Evolutionary conservation across 2,113 vertebrate genomes (phyloP), one percentile per base, ranked within the genome.

Genomic region (Datnioides undecimradiatus): DNA sequence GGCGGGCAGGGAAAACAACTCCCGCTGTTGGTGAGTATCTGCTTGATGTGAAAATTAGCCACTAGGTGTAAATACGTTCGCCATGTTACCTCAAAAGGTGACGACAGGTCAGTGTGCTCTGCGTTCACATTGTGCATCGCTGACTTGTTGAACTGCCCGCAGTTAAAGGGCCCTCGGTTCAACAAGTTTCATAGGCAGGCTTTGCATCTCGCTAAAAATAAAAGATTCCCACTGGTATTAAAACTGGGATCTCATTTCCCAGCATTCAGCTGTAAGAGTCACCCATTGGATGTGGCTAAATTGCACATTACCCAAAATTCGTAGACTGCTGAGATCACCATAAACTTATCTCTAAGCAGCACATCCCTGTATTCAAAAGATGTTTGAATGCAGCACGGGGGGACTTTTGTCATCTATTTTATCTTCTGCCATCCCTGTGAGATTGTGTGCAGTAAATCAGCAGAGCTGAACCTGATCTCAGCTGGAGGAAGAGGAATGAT

Each of bases 401-500:
- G 25, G 10, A 40, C 49, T 51, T 40, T 16, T 54, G n/a, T 23
- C 41, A 17, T 69, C 63, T 8, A 0, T 46, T 62, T 60, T 23
- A 76, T 13, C 45, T 66, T 57, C 57, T 12, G n/a, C 38, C 41
- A 31, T 54, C 60, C 3, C 17, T 34, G 12, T 78, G 45, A 27
- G 9, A 63, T 49, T 59, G 14, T 52, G 5, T 65, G 48, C 17
- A 16, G 55, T 23, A 12, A 29, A 43, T 59, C 64, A 85, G 58
- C 64, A 38, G 64, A 79, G 63, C 52, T 79, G 63, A 71, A 48
- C 52, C 60, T 80, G 58, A 45, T 51, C 78, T 79, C 73, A 82
- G 75, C 76, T 84, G 83, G 76, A 81, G 73, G 62, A 68, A 83
- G 82, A 85, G 84, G 70, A 87, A 82, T 75, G 73, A 71, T 67